These are phyloP conservation scores for Drosophila ogumai DNA, from an alignment of 1,140 invertebrate genomes.

Conservation along the genomic window DNA sequence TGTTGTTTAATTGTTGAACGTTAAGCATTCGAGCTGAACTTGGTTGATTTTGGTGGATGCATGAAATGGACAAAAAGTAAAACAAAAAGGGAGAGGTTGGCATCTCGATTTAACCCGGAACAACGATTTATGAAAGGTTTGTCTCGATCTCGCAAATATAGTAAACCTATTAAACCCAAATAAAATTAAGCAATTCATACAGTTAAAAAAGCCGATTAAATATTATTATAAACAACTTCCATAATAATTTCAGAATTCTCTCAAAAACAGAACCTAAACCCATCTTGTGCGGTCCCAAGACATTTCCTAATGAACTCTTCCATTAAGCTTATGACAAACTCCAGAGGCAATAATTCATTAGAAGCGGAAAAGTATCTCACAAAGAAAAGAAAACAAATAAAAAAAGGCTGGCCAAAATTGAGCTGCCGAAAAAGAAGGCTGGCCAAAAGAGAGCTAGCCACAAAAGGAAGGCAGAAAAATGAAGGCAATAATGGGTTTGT, in stretches of 20 bases:
- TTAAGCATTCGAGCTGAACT: slow-evolving; percentile 25
- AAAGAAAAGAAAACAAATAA: slow-evolving; percentile 10
- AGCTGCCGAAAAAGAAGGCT: slow-evolving; percentile 11
- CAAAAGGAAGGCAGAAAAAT: slow-evolving; percentile 46
- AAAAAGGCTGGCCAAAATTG: slow-evolving; percentile 23
- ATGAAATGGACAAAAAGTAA: slow-evolving; percentile 13
- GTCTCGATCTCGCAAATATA: not conserved
- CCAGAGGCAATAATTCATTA: slow-evolving; percentile 64
- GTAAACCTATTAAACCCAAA: not conserved
- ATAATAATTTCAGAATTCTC: not conserved
- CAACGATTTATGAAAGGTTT: slow-evolving; percentile 7
- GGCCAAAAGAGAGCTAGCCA: slow-evolving; percentile 31
- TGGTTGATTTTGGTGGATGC: slow-evolving; percentile 24
- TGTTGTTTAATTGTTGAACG: slow-evolving; percentile 55
- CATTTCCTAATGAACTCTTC: slow-evolving; percentile 53
- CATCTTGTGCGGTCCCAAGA: slow-evolving; percentile 11
- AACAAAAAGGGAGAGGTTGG: slow-evolving; percentile 5
- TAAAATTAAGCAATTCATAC: not conserved
- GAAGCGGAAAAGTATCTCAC: slow-evolving; percentile 36
- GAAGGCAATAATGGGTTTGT: slow-evolving; percentile 72
- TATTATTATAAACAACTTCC: not conserved
- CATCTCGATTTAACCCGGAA: slow-evolving; percentile 6
- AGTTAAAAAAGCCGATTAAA: not conserved
- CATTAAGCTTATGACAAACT: slow-evolving; percentile 58
- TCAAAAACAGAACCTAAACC: not conserved